Evolutionary conservation across 2,888 invertebrate genomes (phyloP), one percentile per base, ranked within the genome.

Genomic region (Nymphalis c-album): DNA sequence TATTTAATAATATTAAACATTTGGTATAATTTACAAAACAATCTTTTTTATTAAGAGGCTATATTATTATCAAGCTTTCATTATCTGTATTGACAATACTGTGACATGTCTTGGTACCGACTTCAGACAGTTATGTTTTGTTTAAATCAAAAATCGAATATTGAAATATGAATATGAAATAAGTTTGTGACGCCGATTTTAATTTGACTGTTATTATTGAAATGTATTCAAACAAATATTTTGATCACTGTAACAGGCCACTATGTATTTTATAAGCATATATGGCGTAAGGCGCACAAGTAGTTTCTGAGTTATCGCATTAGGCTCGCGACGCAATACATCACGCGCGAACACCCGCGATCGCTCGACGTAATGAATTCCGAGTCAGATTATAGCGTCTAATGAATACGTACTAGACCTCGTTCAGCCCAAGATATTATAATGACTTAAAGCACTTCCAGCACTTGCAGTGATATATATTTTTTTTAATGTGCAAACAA

Each of bases 351-450:
- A 31, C 26, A 31, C n/a, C 53, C 10, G 55, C 31, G 35, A 35
- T 31, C 31, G 55, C 35, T 55, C 13, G 22, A 17, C 35, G 55
- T 55, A 55, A 31, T 55, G 55, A 55, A 55, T 31, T 17, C 55
- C 31, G 55, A 55, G 55, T 55, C 55, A 55, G 55, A 55, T 31
- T 55, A 55, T 31, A 31, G 55, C 55, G 31, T 55, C 55, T 55
- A 55, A 55, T 55, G 31, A 55, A 55, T 55, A 55, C 55, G 31
- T 16, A 35, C 35, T 17, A 55, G n/a, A 55, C 55, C 26, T 22
- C 6, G 22, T 51, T 26, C 31, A n/a, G 7, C 8, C n/a, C 26
- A 55, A 26, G 26, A 55, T 31, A 55, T 55, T 26, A 55, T 31
- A 31, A 13, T 22, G 53, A 53, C 20, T 26, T 17, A 51, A n/a